Evolutionary conservation across 2,888 invertebrate genomes (phyloP).

Genomic region (Biston stratarius): DNA sequence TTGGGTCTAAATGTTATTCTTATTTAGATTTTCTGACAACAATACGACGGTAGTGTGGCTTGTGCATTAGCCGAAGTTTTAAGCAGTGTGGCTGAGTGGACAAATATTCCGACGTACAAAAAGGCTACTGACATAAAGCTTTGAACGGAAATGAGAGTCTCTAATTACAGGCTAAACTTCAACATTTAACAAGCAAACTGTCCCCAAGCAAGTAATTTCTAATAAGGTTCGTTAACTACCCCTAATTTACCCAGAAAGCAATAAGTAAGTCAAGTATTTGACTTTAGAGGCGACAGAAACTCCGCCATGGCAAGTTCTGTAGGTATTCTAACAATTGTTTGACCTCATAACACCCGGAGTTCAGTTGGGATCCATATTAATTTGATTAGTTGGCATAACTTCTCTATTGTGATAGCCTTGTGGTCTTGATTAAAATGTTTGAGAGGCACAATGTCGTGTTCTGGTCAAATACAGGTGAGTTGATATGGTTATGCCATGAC

Average conservation of each 20-base stretch:
- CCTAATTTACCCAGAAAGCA: conserved; percentile 28
- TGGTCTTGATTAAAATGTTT: conserved; percentile 32
- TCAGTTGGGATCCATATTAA: conserved; percentile 36
- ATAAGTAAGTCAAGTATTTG: conserved; percentile 36
- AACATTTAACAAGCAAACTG: conserved; percentile 12
- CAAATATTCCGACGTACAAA: not conserved
- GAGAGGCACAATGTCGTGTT: conserved; percentile 12
- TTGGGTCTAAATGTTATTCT: not conserved
- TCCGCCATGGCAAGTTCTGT: conserved; percentile 17
- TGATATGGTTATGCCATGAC: not conserved
- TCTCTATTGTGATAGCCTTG: conserved; percentile 28
- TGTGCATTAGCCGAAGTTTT: not conserved
- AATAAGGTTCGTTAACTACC: conserved; percentile 19
- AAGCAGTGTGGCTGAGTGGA: too few species aligned
- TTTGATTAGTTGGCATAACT: conserved; percentile 38
- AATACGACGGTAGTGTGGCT: not conserved
- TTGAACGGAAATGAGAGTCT: conserved; percentile 2
- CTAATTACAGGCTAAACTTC: conserved; percentile 14
- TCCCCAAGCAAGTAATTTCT: conserved; percentile 13
- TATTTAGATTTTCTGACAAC: not conserved
- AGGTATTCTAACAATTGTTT: conserved; percentile 34
- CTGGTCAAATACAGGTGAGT: not conserved
- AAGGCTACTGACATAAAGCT: not conserved
- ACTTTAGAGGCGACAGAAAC: conserved; percentile 25
- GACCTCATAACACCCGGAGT: conserved; percentile 33